Evolutionary conservation across 2,113 vertebrate genomes (phyloP).

Genomic region (Conger conger): DNA sequence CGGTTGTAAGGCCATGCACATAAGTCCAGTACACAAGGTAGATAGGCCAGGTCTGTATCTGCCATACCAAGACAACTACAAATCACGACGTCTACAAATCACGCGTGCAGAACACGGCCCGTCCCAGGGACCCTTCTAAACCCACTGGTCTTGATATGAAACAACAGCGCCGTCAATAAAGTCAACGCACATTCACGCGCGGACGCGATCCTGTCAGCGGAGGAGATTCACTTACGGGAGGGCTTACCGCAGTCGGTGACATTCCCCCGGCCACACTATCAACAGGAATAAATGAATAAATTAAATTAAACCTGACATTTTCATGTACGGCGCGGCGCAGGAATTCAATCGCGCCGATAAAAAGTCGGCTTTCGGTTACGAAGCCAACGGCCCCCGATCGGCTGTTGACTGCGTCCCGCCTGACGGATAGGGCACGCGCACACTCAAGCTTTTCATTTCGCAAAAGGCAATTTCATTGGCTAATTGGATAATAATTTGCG

Average conservation of each 20-base stretch:
- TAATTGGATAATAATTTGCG: constrained; percentile 9
- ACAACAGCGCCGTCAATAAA: not conserved
- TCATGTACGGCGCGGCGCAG: not conserved
- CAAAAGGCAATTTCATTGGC: not conserved
- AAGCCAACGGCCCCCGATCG: not conserved
- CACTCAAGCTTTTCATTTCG: not conserved
- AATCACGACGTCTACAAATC: too few species aligned
- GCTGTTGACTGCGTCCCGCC: not conserved
- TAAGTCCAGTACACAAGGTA: too few species aligned
- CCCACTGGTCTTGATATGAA: not conserved
- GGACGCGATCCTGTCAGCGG: not conserved
- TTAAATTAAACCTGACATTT: constrained; percentile 4
- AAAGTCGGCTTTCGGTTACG: not conserved
- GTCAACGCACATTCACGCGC: not conserved
- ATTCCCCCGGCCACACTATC: not conserved
- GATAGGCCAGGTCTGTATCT: too few species aligned
- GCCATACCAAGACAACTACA: too few species aligned
- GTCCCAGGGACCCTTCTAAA: not conserved
- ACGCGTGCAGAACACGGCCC: too few species aligned
- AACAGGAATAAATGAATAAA: not conserved
- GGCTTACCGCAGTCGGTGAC: not conserved
- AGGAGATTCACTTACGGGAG: not conserved
- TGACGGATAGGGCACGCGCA: not conserved
- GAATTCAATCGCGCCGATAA: constrained; percentile 4
- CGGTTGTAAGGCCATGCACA: too few species aligned